Evolutionary conservation across 2,113 vertebrate genomes (phyloP).

Genomic region (Nothobranchius furzeri): DNA sequence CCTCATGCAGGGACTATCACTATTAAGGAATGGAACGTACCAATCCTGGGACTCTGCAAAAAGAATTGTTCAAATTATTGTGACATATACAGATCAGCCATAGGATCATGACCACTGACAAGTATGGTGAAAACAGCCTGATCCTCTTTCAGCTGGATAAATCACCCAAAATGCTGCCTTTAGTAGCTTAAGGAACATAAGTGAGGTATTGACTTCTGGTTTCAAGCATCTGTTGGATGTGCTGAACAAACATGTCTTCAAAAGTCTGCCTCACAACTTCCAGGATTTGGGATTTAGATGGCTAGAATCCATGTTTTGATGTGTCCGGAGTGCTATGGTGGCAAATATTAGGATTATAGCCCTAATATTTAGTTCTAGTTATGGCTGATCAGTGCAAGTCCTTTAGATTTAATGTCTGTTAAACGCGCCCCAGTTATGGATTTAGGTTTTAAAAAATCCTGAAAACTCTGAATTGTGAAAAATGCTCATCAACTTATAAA

Average conservation of each 20-base stretch:
- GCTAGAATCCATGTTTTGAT: no score
- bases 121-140: no score
- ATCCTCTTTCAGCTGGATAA: no score
- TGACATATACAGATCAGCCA: slow-evolving; percentile 1
- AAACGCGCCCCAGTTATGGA: background rate
- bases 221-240: no score
- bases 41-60: slow-evolving; percentile 6
- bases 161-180: no score
- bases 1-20: slow-evolving; percentile 11
- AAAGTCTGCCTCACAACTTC: no score
- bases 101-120: background rate
- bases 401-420: background rate
- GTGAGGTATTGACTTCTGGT: no score
- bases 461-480: background rate
- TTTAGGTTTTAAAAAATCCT: no score
- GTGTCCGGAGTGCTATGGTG: no score
- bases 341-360: background rate
- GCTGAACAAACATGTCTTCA: no score
- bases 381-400: background rate
- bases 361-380: background rate
- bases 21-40: slow-evolving; percentile 15
- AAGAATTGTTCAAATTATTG: slow-evolving; percentile 16
- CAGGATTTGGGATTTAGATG: no score
- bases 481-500: background rate
- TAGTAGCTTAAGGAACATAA: no score